Evolutionary conservation across 1,140 invertebrate species (phyloP).

Genomic region (Diorhabda elongata): DNA sequence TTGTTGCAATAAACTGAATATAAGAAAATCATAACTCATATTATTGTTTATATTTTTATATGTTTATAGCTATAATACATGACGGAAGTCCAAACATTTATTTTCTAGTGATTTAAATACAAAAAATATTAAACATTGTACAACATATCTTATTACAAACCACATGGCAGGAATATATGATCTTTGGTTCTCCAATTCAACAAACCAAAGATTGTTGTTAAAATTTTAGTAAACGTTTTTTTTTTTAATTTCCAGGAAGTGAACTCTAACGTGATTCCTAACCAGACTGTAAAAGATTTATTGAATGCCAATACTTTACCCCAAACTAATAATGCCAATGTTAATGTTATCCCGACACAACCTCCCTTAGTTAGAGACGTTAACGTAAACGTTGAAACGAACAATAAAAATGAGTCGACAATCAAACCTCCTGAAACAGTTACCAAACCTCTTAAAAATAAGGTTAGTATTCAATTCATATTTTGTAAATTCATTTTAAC

Average conservation of each 20-base stretch:
- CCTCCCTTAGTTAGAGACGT: slow-evolving; percentile 6
- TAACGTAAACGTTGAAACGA: not conserved
- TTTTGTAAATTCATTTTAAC: not conserved
- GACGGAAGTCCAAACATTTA: too few species aligned
- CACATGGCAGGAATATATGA: too few species aligned
- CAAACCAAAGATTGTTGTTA: not conserved
- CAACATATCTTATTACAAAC: too few species aligned
- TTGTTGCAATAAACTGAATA: too few species aligned
- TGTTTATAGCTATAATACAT: too few species aligned
- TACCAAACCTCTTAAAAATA: not conserved
- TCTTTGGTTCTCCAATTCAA: too few species aligned
- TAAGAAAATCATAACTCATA: too few species aligned
- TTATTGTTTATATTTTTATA: too few species aligned
- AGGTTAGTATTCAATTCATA: not conserved
- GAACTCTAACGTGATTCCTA: slow-evolving; percentile 24
- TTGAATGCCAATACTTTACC: slow-evolving; percentile 16
- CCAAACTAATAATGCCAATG: slow-evolving; percentile 12
- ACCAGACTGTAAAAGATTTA: slow-evolving; percentile 7
- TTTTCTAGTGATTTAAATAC: too few species aligned
- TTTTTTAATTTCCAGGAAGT: slow-evolving; percentile 18
- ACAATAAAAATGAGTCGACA: not conserved
- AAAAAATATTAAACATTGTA: too few species aligned
- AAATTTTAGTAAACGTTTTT: not conserved
- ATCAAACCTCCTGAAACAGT: not conserved
- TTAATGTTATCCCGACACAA: not conserved